phyloP scores from a whole-genome alignment of 2,797 vertebrate species.

The Epinephelus awoara region DNA sequence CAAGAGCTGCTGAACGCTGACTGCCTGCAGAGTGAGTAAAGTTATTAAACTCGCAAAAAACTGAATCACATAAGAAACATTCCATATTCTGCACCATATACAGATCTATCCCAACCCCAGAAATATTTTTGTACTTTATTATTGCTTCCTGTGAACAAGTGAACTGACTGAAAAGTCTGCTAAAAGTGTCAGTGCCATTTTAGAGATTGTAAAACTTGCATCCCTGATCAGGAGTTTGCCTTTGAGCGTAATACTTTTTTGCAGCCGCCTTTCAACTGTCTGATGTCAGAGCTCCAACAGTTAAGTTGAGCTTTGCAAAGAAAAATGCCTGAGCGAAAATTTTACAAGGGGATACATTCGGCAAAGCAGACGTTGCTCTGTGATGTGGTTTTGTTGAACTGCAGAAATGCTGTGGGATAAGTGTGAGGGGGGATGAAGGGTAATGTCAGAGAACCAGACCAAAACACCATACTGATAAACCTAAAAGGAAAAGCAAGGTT shows the following conservation, averaged over 20 bases:
- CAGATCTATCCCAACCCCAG: background rate
- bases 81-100: background rate
- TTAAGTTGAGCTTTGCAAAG: background rate
- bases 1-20: conserved; percentile 98
- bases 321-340: background rate
- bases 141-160: conserved; percentile 3
- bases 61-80: background rate
- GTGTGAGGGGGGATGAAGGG: background rate
- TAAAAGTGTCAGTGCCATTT: background rate
- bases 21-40: conserved; percentile 91
- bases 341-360: background rate
- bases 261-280: background rate
- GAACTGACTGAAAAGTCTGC: background rate
- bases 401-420: background rate
- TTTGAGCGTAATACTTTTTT: background rate
- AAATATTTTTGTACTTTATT: background rate
- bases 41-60: background rate
- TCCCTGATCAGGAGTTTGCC: background rate
- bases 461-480: background rate
- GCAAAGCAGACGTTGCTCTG: background rate
- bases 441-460: background rate
- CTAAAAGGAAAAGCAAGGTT: background rate
- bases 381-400: background rate
- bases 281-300: background rate
- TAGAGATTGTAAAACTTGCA: background rate